Evolutionary conservation across 2,113 vertebrate genomes (phyloP), one percentile per base, ranked within the genome.

Genomic region (Gasterosteus nipponicus): DNA sequence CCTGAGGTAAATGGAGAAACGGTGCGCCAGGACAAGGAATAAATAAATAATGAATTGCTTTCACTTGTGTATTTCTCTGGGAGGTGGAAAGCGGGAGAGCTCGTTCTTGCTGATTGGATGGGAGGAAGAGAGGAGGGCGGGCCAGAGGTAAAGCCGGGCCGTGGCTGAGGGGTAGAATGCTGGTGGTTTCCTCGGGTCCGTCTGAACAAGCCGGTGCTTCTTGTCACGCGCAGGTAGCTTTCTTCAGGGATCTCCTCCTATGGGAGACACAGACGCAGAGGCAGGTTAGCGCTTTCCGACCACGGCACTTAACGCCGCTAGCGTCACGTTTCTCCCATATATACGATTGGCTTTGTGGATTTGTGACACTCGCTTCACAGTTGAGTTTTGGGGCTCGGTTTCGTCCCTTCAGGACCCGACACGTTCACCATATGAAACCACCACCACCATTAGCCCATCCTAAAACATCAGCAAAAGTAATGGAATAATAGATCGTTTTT

Each of bases 1-100:
- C 91, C 90, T 90, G 91, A 92, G 91, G 90, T 91, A 86, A 76
- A 82, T 67, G 64, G 35, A 82, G 70, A 89, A 83, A 78, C 56
- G 73, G 61, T 66, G 72, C 81, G 66, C 38, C 5, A 59, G 74
- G n/a, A 65, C 54, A 73, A 51, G 47, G 22, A 83, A 78, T 16
- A 26, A 64, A 49, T 31, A 61, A 58, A 74, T 42, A 47, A 75
- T 60, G 63, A 57, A 68, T 42, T 51, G 69, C 57, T 41, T 65
- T 53, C 29, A 53, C 7, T 66, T 75, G 69, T 77, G 38, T 63
- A 7, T 64, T 76, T 86, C 38, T 75, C 35, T 63, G 31, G 69
- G 85, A 91, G 89, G 87, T 89, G 85, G 80, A 82, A 49, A 47
- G 84, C 73, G 70, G 76, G 63, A 5, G 68, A 78, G 75, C 47